Conservation (phyloP, 2,888 invertebrate species). For the Salpingus planirostris region DNA sequence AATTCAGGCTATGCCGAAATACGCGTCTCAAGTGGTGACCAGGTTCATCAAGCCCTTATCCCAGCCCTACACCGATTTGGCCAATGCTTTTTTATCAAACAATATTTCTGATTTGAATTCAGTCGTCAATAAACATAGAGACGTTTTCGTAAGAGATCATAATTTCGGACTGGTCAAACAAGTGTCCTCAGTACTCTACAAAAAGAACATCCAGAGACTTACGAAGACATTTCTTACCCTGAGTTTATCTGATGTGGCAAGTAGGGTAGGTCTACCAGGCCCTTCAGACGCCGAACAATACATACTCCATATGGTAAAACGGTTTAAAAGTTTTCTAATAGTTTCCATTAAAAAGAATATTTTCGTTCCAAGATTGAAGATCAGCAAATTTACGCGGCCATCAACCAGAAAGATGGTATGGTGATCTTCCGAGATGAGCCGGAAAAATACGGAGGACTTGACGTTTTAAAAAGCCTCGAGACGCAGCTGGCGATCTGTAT, state of each 20-base stretch:
- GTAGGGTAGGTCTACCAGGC: constrained; percentile 75
- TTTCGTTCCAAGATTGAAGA: too few species aligned
- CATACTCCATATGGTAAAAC: constrained; percentile 56
- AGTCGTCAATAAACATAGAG: constrained; percentile 68
- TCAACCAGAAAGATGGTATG: constrained; percentile 97
- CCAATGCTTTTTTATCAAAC: constrained; percentile 68
- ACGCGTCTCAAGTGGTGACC: constrained; percentile 82
- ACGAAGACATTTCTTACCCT: constrained; percentile 91
- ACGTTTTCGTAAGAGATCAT: constrained; percentile 68
- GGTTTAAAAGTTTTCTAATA: too few species aligned
- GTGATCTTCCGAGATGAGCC: constrained; percentile 93
- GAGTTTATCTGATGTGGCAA: constrained; percentile 81
- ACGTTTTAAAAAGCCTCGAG: constrained; percentile 79
- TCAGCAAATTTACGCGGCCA: constrained; percentile 92
- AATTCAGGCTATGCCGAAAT: constrained; percentile 70
- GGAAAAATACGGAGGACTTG: constrained; percentile 86
- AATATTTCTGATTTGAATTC: constrained; percentile 61
- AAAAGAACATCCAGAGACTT: constrained; percentile 92
- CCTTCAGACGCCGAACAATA: constrained; percentile 87
- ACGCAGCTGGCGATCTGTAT: constrained; percentile 79
- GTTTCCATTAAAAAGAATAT: too few species aligned
- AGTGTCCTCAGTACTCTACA: constrained; percentile 82
- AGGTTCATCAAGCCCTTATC: constrained; percentile 79
- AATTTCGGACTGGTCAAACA: constrained; percentile 74
- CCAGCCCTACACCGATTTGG: constrained; percentile 80